A percentile compares a stretch with the other conserved stretches of the same genome.
Conservation (phyloP, 2,888 invertebrate genomes). For the Cistogaster globosa region DNA sequence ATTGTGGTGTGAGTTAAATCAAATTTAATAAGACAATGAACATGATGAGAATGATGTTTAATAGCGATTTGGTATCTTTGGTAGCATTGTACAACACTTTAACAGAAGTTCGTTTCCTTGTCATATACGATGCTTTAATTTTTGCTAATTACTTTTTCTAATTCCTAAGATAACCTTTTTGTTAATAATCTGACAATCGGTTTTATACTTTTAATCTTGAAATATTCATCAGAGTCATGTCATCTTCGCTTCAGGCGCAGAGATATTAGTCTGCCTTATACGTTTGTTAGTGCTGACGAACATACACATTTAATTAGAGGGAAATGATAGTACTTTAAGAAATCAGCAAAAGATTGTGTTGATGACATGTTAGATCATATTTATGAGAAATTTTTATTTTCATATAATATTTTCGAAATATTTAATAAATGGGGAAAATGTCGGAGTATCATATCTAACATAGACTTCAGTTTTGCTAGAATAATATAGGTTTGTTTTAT, state of each 20-base stretch:
- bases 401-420: no score
- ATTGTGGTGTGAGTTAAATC: constrained; percentile 49
- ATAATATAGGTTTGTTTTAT: no score
- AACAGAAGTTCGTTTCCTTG: constrained; percentile 31
- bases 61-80: constrained; percentile 24
- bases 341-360: no score
- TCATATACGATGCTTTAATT: constrained; percentile 25
- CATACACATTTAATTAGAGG: background rate
- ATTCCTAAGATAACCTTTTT: constrained; percentile 46
- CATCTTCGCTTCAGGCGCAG: constrained; percentile 16
- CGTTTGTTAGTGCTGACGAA: background rate
- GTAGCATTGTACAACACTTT: background rate
- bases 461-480: no score
- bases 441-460: no score
- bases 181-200: constrained; percentile 43
- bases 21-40: constrained; percentile 55
- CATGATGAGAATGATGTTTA: constrained; percentile 34
- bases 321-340: background rate
- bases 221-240: constrained; percentile 4
- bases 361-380: no score
- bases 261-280: background rate
- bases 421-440: no score
- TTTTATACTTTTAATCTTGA: constrained; percentile 42
- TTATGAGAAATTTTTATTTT: no score
- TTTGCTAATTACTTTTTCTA: constrained; percentile 57